Evolutionary conservation across 2,888 invertebrate genomes (phyloP), one percentile per base, ranked within the genome.

Genomic region (Augochlorella aurata): DNA sequence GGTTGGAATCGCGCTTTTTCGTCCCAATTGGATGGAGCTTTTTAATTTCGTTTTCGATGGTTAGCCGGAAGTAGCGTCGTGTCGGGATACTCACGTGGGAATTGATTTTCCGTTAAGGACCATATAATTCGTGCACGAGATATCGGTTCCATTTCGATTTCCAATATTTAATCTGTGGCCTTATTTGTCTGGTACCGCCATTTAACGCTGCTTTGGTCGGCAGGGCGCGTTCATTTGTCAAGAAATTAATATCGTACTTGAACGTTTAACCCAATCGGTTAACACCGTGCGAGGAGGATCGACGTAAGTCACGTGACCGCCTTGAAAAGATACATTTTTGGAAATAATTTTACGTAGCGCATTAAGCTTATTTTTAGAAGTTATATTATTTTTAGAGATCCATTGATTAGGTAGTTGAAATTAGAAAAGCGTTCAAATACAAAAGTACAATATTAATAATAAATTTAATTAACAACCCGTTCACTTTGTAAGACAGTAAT

Each of bases 41-140:
- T 81, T 81, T 80, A 81, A 81, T 81, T 74, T 80, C 81, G 81
- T 81, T 80, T 80, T 80, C 74, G 81, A 80, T 50, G 74, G 81
- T 71, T 74, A 70, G 50, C 68, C 74, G 74, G 69, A 81, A 81
- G 80, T 69, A 65, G 73, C 73, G 69, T 50, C 63, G 68, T 44
- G 80, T 79, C 50, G 54, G 38, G 45, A 58, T 68, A 71, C 70
- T 74, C 54, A 66, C 81, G 38, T 65, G 58, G 65, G 73, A 76
- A 81, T 82, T 81, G 79, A 79, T 81, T 82, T 76, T 76, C 73
- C 73, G 76, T 81, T 82, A 80, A 81, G 71, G 75, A 71, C 63
- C 81, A 71, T 81, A 81, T 82, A 82, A 82, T 82, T 81, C 65
- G 75, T 73, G 54, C 81, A 72, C 67, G 75, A 29, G 54, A 24